A percentile compares a stretch with the other conserved stretches of the same genome.
Conservation (phyloP, 2,113 vertebrate genomes). For the Electrona antarctica region DNA sequence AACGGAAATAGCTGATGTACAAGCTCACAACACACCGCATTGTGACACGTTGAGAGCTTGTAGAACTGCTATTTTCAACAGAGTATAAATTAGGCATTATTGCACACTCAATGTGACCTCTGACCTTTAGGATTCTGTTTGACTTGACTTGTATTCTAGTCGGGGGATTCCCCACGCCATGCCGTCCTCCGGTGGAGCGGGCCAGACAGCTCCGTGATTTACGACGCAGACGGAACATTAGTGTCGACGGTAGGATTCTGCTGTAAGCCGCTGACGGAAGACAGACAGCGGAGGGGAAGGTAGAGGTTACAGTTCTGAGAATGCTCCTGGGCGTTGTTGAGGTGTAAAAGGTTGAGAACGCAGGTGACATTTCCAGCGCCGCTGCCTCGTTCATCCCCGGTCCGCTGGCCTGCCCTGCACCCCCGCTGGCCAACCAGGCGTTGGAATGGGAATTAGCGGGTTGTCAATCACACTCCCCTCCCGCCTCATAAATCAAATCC, state of each 20-base stretch:
- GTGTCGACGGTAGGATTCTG: conserved; percentile 52
- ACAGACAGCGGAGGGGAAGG: conserved; percentile 49
- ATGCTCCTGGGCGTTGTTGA: conserved; percentile 40
- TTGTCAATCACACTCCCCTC: conserved; percentile 40
- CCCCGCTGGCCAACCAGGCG: conserved; percentile 55
- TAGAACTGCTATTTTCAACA: too few species aligned
- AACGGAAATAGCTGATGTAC: too few species aligned
- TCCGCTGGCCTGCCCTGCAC: conserved; percentile 41
- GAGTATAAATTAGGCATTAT: too few species aligned
- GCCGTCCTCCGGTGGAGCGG: conserved; percentile 36
- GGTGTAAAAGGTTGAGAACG: conserved; percentile 64
- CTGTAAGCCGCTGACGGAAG: conserved; percentile 63
- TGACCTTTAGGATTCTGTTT: conserved; percentile 62
- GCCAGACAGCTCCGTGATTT: conserved; percentile 70
- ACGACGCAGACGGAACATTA: conserved; percentile 47
- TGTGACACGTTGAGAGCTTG: too few species aligned
- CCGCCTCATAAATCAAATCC: conserved; percentile 67
- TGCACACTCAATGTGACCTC: conserved; percentile 47
- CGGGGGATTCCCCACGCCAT: conserved; percentile 55
- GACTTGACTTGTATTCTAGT: conserved; percentile 45
- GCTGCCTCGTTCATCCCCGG: conserved; percentile 53
- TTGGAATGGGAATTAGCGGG: conserved; percentile 63
- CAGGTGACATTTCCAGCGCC: conserved; percentile 65
- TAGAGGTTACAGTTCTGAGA: conserved; percentile 73
- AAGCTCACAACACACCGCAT: too few species aligned